Percentiles rank a stretch among this genome's conserved stretches.
These are phyloP conservation scores for Falco concolor DNA, from an alignment of 2,797 vertebrate genomes.

Conservation along the genomic window DNA sequence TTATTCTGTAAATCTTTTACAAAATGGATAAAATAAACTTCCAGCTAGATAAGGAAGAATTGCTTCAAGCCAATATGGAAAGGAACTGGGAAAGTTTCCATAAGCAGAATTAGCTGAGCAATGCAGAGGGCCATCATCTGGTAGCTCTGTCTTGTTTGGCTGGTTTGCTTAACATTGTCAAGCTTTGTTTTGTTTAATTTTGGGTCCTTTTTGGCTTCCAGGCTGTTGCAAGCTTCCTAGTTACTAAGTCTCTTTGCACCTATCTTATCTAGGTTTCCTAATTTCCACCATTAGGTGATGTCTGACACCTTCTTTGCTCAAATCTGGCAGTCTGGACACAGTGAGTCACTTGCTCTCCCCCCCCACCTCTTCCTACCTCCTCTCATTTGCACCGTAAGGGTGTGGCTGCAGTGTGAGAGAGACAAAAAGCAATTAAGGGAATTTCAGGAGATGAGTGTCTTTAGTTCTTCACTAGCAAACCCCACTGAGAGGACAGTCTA, in stretches of 20 bases:
- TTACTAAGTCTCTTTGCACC: slow-evolving; percentile 34
- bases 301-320: slow-evolving; percentile 65
- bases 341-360: slow-evolving; percentile 53
- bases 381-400: neutral
- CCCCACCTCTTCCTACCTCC: neutral
- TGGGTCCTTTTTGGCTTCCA: neutral
- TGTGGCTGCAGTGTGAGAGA: neutral
- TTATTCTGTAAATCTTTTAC: neutral
- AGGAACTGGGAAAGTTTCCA: neutral
- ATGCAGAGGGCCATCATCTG: neutral
- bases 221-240: neutral
- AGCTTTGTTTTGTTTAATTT: neutral
- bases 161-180: neutral
- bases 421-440: neutral
- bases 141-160: neutral
- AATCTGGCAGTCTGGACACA: slow-evolving; percentile 60
- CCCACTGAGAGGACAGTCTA: neutral
- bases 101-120: neutral
- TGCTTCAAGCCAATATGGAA: neutral
- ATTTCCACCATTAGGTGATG: slow-evolving; percentile 75
- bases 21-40: neutral
- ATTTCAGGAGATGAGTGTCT: neutral
- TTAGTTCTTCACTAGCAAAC: neutral
- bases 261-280: slow-evolving; percentile 72
- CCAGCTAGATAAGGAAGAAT: slow-evolving; percentile 5